Evolutionary conservation across 2,888 invertebrate species (phyloP).

Genomic region (Lymantria monacha): DNA sequence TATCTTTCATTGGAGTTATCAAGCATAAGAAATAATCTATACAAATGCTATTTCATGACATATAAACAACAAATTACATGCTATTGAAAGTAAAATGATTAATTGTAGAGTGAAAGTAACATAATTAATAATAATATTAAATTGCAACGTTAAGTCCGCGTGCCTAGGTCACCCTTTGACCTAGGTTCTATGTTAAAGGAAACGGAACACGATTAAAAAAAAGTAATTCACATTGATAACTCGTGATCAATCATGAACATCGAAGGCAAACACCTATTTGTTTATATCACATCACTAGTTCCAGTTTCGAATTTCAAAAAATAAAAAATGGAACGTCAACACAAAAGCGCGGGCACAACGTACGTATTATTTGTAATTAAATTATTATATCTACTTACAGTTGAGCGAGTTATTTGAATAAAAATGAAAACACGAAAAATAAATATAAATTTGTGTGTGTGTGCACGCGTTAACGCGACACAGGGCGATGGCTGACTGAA

Average conservation of each 20-base stretch:
- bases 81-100: not conserved
- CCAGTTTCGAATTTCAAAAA: conserved; percentile 11
- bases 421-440: conserved; percentile 44
- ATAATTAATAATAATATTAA: not conserved
- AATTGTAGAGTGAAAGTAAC: not conserved
- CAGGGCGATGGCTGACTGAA: conserved; percentile 69
- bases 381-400: conserved; percentile 27
- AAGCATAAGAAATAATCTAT: too few species aligned
- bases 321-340: conserved; percentile 3
- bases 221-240: conserved; percentile 35
- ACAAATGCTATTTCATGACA: too few species aligned
- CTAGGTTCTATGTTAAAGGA: conserved; percentile 24
- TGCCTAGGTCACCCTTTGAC: conserved; percentile 32
- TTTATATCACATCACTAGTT: conserved; percentile 24
- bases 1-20: too few species aligned
- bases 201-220: conserved; percentile 19
- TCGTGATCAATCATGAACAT: conserved; percentile 18
- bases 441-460: conserved; percentile 33
- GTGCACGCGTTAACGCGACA: conserved; percentile 51
- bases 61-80: conserved; percentile 1
- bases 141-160: not conserved
- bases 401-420: conserved; percentile 38
- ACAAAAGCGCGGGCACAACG: conserved; percentile 20
- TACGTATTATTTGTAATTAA: conserved; percentile 10
- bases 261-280: conserved; percentile 30